A percentile compares a stretch with the other conserved stretches of the same genome.
Evolutionary conservation across 2,113 vertebrate species (phyloP).

Genomic region (Triplophysa rosa): DNA sequence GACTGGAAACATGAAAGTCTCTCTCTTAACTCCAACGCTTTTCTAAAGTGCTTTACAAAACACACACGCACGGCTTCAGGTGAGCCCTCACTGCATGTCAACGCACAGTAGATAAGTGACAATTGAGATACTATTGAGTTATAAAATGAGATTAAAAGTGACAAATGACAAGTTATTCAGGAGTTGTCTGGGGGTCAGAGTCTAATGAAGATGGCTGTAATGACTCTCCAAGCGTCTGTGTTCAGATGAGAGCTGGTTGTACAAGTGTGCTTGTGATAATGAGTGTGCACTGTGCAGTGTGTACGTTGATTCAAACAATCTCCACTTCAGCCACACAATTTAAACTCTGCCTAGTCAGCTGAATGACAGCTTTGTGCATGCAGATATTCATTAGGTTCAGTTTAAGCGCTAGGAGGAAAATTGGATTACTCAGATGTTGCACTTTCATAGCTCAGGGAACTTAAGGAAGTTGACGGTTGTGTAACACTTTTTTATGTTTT

Average conservation of each 20-base stretch:
- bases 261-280: background rate
- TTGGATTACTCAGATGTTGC: too few species aligned
- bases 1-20: slow-evolving; percentile 16
- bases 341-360: too few species aligned
- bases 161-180: background rate
- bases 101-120: background rate
- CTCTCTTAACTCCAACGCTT: background rate
- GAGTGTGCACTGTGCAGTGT: background rate
- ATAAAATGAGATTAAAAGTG: slow-evolving; percentile 2
- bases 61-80: background rate
- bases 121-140: background rate
- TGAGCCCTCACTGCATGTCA: background rate
- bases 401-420: too few species aligned
- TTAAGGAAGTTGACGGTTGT: too few species aligned
- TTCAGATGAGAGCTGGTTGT: background rate
- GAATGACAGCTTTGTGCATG: too few species aligned
- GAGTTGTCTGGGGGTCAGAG: slow-evolving; percentile 13
- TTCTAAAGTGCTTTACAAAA: background rate
- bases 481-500: too few species aligned
- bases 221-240: background rate
- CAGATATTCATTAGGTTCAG: too few species aligned
- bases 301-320: background rate
- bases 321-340: too few species aligned
- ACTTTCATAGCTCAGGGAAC: too few species aligned
- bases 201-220: slow-evolving; percentile 12